Percentiles rank a stretch among this genome's conserved stretches.
Conservation (phyloP, 2,888 invertebrate species). For the Archips xylosteana region DNA sequence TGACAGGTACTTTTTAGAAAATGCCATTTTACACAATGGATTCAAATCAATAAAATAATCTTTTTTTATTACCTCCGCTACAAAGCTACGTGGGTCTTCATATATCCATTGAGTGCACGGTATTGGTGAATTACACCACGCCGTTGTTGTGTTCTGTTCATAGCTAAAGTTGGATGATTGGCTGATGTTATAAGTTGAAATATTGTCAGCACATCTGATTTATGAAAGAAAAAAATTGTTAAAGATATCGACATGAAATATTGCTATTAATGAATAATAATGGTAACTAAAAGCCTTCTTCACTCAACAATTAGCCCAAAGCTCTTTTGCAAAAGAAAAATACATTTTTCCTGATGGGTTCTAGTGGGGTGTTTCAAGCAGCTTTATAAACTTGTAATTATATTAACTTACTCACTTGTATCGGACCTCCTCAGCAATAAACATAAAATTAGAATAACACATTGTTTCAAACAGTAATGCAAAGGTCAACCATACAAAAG, state of each 20-base stretch:
- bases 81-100: constrained; percentile 50
- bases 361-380: no score
- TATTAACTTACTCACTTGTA: neutral
- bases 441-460: constrained; percentile 34
- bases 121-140: constrained; percentile 8
- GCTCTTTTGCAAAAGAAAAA: no score
- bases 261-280: no score
- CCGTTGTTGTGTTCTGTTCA: neutral
- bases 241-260: no score
- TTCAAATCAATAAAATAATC: neutral
- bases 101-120: constrained; percentile 53
- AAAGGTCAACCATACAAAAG: constrained; percentile 13
- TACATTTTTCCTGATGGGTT: no score
- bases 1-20: no score
- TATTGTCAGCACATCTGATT: constrained; percentile 27
- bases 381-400: neutral
- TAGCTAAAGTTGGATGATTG: neutral
- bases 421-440: neutral
- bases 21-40: no score
- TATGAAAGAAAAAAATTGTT: neutral
- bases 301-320: no score
- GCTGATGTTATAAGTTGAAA: neutral
- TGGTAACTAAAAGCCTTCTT: no score
- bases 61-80: constrained; percentile 50
- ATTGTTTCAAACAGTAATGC: constrained; percentile 17